Base-by-base conservation (phyloP, 2,113 vertebrate genomes). In the Ophiodon elongatus region DNA sequence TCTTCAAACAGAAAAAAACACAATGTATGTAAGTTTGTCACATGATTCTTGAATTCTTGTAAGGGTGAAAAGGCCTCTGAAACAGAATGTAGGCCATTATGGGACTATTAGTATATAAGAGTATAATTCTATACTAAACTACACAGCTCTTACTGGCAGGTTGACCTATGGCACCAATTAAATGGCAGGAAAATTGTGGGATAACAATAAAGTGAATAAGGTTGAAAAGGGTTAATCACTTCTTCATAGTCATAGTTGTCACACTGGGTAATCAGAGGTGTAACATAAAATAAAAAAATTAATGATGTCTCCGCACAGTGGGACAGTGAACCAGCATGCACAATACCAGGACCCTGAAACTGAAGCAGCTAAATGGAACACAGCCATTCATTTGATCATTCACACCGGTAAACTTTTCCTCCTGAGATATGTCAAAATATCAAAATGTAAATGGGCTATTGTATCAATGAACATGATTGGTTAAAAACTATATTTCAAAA, bases 1-100 rank as follows among this genome's bases (percentile, higher is more conserved):
- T 9, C 27, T 62, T 71, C 33, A 50, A 63, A 81, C 79, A 57
- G 45, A 37, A 52, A 31, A 43, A 5, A 31, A 66, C 17, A 17
- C 21, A 9, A 70, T 19, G 35, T 52, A 33, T 33, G 62, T 43
- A 23, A 15, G 13, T 54, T 35, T 23, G 31, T 23, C 33, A 35
- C 13, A 54, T 5, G 9, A n/a, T 79, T 45, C 6, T 45, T 67
- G 50, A 2, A 67, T 56, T 63, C 33, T 67, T 56, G 21, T 17
- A 31, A 76, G 7, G 29, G 17, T 43, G 14, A 52, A 75, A 37
- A 79, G 29, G 21, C 64, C 25, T 57, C 11, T 62, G 52, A 8
- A 68, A 54, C 4, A 75, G 23, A 41, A 63, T 19, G 25, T 8
- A 21, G 15, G 25, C 29, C 33, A 54, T 17, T 23, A 70, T 3